phyloP scores from a whole-genome alignment of 1,140 invertebrate genomes.

The Panagrolaimus sp. region DNA sequence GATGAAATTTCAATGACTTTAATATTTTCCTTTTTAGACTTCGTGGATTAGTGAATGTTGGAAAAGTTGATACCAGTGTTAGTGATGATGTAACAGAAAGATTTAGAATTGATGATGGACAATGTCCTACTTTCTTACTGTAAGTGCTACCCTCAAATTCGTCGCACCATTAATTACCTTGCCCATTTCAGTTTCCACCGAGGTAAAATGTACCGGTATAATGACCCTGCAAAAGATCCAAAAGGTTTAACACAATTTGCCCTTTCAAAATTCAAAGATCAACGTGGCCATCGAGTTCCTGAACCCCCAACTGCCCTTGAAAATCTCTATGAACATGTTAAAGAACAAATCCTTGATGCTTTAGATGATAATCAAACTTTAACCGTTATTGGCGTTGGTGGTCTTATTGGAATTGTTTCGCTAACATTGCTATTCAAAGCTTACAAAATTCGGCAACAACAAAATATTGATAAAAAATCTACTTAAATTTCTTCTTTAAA shows the following conservation, averaged over 20 bases:
- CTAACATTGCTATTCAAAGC: constrained; percentile 53
- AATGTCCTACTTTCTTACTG: constrained; percentile 57
- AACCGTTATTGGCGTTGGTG: constrained; percentile 50
- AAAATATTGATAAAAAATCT: constrained; percentile 1
- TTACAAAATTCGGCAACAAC: constrained; percentile 37
- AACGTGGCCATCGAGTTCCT: constrained; percentile 49
- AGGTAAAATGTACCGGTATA: constrained; percentile 58
- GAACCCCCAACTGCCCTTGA: constrained; percentile 57
- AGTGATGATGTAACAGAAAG: constrained; percentile 56
- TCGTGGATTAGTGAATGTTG: constrained; percentile 54
- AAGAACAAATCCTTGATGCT: constrained; percentile 45
- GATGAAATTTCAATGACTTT: no score
- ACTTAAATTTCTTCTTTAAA: neutral
- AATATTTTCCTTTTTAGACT: constrained; percentile 41
- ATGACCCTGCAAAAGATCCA: constrained; percentile 53
- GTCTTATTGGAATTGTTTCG: constrained; percentile 53
- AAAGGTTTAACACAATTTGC: constrained; percentile 51
- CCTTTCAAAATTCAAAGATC: constrained; percentile 56
- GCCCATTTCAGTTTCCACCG: constrained; percentile 49
- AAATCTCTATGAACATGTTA: constrained; percentile 53
- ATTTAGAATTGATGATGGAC: constrained; percentile 51
- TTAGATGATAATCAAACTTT: constrained; percentile 56
- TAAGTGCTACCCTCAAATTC: constrained; percentile 25
- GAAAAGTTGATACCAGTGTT: constrained; percentile 55
- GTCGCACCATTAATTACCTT: neutral